A percentile compares a stretch with the other conserved stretches of the same genome.
Evolutionary conservation across 2,888 invertebrate genomes (phyloP).

Genomic region (Tortrix viridana): DNA sequence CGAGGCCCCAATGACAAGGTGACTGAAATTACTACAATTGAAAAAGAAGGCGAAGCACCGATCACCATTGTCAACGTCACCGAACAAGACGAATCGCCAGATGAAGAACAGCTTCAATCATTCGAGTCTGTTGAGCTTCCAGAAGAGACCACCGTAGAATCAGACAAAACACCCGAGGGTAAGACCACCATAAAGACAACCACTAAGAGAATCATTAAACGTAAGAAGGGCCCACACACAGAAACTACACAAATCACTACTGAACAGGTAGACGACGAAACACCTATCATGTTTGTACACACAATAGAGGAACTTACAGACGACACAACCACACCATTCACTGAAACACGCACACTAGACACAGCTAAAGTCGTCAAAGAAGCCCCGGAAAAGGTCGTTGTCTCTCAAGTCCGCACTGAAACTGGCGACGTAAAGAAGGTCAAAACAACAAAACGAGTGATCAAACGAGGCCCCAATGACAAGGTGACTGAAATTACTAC

Average conservation of each 20-base stretch:
- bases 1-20: slow-evolving; percentile 52
- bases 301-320: slow-evolving; percentile 54
- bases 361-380: background rate
- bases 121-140: slow-evolving; percentile 16
- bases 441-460: too few species aligned
- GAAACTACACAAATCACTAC: slow-evolving; percentile 53
- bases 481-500: slow-evolving; percentile 47
- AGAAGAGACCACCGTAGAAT: slow-evolving; percentile 53
- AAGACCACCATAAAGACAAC: slow-evolving; percentile 47
- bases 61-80: too few species aligned
- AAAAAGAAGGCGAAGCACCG: too few species aligned
- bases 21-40: slow-evolving; percentile 58
- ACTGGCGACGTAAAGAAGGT: too few species aligned
- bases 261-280: slow-evolving; percentile 57
- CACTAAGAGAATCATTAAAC: slow-evolving; percentile 47
- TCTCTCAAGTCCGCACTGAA: slow-evolving; percentile 57
- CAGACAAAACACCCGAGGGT: slow-evolving; percentile 44
- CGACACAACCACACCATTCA: slow-evolving; percentile 48
- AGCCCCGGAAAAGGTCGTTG: slow-evolving; percentile 41
- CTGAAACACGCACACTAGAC: too few species aligned
- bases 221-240: slow-evolving; percentile 45
- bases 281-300: slow-evolving; percentile 45
- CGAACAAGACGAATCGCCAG: too few species aligned
- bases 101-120: too few species aligned
- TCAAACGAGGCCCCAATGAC: slow-evolving; percentile 47